Evolutionary conservation across 2,113 vertebrate species (phyloP).

Genomic region (Daphoenositta chrysoptera): DNA sequence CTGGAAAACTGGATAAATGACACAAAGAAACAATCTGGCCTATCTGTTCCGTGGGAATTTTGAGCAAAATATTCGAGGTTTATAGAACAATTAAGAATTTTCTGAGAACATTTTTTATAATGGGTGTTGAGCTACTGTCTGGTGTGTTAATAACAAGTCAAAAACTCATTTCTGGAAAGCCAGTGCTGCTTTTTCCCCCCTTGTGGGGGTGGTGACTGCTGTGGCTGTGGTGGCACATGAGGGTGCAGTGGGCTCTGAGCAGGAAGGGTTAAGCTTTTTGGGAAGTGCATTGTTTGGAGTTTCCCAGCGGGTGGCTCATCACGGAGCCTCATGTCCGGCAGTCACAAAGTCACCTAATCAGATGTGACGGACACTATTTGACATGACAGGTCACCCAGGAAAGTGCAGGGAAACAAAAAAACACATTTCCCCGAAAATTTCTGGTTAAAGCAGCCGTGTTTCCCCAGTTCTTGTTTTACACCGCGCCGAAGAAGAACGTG

Average conservation of each 20-base stretch:
- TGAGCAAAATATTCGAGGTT: background rate
- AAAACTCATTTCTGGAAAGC: background rate
- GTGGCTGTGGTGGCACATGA: background rate
- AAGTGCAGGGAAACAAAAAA: slow-evolving; percentile 31
- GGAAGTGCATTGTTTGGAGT: background rate
- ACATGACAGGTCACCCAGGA: slow-evolving; percentile 20
- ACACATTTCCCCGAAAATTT: no score
- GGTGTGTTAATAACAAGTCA: accelerated
- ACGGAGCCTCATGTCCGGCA: slow-evolving; percentile 31
- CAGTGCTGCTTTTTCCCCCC: background rate
- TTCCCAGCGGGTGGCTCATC: slow-evolving; percentile 20
- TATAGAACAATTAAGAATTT: background rate
- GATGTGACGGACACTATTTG: slow-evolving; percentile 33
- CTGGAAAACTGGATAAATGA: background rate
- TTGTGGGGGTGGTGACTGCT: background rate
- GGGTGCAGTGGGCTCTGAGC: background rate
- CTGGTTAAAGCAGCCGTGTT: background rate
- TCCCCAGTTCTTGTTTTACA: background rate
- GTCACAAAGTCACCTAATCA: slow-evolving; percentile 2
- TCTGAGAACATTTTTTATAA: background rate
- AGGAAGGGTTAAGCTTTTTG: slow-evolving; percentile 50
- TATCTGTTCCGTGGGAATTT: background rate
- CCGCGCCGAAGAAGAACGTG: background rate
- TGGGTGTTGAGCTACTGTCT: background rate
- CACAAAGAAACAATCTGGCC: background rate